Evolutionary conservation across 2,888 invertebrate species (phyloP), one percentile per base, ranked within the genome.

Genomic region (Alviniconcha strummeri): DNA sequence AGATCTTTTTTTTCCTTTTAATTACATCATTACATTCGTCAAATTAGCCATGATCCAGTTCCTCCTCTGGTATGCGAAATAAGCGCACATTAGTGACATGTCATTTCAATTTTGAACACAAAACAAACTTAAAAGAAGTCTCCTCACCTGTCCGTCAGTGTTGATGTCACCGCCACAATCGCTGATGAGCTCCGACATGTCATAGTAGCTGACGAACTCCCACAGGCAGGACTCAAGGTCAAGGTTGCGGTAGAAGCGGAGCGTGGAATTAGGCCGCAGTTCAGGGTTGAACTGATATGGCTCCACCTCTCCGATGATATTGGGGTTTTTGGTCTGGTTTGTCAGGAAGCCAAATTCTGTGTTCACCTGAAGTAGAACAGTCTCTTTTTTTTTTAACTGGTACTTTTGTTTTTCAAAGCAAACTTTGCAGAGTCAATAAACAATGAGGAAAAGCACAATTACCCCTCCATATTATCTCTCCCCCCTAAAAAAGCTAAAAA

Each of bases 211-310:
- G 19, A 90, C 91, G 89, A 93, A 94, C 82, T 91, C 90, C 94
- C 94, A 94, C 85, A 93, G 87, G 88, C 94, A 94, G 0, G 93
- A 89, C 84, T 93, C 92, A 52, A 93, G 85, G 85, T 94, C 92
- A 8, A 94, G 87, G 83, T 92, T 93, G 71, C 93, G 92, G 89
- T 94, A 94, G 87, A 94, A 93, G 80, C 93, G 89, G 13, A 90
- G 89, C 17, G 91, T 90, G 54, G 87, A 84, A n/a, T 90, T 87
- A 7, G 88, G 85, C 13, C 92, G 84, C 72, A 93, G 83, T 17
- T 89, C 85, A 4, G 86, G 80, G 81, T 89, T 92, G 84, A 89
- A 92, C 87, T 93, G 92, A 84, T 93, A 92, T 0, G 93, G 93
- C 79, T 92, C 91, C 4, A 90, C 88, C 83, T 92, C 92, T 17